Percentiles rank a stretch among this genome's conserved stretches.
phyloP scores from a whole-genome alignment of 1,140 invertebrate genomes.

The Phenacoccus solenopsis region DNA sequence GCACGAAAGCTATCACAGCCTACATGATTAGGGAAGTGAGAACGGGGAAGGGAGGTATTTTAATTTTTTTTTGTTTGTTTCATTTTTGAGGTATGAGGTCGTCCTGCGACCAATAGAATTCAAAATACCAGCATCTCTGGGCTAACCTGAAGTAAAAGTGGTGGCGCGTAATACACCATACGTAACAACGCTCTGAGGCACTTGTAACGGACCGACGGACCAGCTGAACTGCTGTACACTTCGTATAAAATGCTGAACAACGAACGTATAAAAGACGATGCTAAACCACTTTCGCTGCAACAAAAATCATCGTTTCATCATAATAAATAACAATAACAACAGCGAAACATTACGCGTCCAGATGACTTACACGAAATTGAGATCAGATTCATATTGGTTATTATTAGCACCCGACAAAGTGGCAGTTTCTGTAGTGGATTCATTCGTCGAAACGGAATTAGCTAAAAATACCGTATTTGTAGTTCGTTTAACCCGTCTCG shows the following conservation, averaged over 20 bases:
- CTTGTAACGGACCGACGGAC: slow-evolving; percentile 91
- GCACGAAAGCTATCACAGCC: no score
- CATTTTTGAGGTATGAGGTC: neutral
- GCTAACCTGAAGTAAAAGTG: slow-evolving; percentile 59
- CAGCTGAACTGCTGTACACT: slow-evolving; percentile 93
- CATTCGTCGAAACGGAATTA: slow-evolving; percentile 1
- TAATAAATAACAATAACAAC: neutral
- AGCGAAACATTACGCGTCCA: neutral
- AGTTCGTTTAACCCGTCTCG: slow-evolving; percentile 72
- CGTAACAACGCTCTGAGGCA: slow-evolving; percentile 87
- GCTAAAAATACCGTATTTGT: slow-evolving; percentile 30
- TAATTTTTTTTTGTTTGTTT: no score
- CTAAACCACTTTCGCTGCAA: slow-evolving; percentile 42
- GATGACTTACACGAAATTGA: slow-evolving; percentile 14
- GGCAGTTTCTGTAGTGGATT: neutral
- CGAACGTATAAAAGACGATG: slow-evolving; percentile 68
- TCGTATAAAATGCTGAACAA: slow-evolving; percentile 87
- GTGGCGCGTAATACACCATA: slow-evolving; percentile 88
- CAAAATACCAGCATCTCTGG: neutral
- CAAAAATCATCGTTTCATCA: neutral
- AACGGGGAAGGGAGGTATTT: no score
- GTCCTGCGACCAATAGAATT: neutral
- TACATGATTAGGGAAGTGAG: no score
- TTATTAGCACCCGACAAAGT: neutral
- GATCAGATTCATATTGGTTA: slow-evolving; percentile 18